A percentile compares a stretch with the other conserved stretches of the same genome.
These are phyloP conservation scores for Rhipidura dahli DNA, from an alignment of 2,113 vertebrate species.

Conservation along the genomic window DNA sequence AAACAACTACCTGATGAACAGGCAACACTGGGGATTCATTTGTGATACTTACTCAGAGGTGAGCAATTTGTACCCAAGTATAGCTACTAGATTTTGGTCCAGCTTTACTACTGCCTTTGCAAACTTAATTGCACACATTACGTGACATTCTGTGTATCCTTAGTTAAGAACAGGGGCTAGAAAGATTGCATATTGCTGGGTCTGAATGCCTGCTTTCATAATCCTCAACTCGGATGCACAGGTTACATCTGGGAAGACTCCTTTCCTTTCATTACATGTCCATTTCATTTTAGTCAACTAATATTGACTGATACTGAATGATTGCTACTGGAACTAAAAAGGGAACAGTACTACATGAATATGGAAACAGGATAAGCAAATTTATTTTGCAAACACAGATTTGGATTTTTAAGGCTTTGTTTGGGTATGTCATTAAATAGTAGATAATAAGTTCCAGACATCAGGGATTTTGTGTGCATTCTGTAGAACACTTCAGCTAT, in stretches of 20 bases:
- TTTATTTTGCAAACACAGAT: not conserved
- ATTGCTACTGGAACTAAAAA: not conserved
- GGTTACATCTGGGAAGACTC: not conserved
- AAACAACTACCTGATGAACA: not conserved
- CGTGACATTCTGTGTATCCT: not conserved
- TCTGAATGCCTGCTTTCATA: not conserved
- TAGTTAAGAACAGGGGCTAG: not conserved
- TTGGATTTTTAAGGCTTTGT: not conserved
- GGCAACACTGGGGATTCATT: not conserved
- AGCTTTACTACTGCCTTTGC: not conserved
- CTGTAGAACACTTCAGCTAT: not conserved
- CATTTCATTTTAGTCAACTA: not conserved
- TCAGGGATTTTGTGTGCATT: not conserved
- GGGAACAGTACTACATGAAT: not conserved
- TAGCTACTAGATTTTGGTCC: not conserved
- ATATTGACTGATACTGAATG: not conserved
- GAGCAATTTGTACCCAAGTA: not conserved
- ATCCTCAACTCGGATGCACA: not conserved
- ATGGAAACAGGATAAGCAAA: not conserved
- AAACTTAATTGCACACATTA: not conserved
- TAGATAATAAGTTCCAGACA: not conserved
- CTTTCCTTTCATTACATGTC: not conserved
- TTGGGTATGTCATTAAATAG: not conserved
- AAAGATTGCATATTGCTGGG: not conserved
- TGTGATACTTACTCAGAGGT: not conserved